Percentiles rank a stretch among this genome's conserved stretches.
Evolutionary conservation across 2,888 invertebrate species (phyloP).

Genomic region (Acronicta aceris): DNA sequence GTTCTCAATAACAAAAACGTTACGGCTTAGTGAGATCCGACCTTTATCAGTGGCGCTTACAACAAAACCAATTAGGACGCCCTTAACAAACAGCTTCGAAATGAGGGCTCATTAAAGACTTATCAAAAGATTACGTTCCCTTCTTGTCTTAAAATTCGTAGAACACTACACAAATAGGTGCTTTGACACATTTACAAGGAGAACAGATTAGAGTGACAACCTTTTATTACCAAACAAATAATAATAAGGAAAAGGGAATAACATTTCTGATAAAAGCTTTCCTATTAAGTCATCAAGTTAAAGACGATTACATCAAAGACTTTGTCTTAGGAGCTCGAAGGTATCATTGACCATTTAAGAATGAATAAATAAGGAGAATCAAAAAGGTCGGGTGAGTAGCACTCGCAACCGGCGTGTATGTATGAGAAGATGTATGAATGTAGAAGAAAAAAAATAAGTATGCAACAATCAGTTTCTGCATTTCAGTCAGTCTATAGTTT

Average conservation of each 20-base stretch:
- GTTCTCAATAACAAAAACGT: no score
- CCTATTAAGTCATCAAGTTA: conserved; percentile 26
- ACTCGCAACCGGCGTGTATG: no score
- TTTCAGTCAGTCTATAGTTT: no score
- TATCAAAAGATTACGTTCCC: conserved; percentile 14
- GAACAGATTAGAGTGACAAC: conserved; percentile 16
- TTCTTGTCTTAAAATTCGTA: neutral
- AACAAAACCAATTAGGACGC: conserved; percentile 5
- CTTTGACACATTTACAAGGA: conserved; percentile 28
- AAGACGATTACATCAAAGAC: conserved; percentile 38
- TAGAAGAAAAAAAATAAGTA: no score
- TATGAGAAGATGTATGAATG: no score
- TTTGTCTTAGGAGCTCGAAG: conserved; percentile 14
- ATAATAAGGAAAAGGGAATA: conserved; percentile 24
- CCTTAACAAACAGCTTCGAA: conserved; percentile 15
- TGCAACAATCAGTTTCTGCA: no score
- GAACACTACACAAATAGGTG: neutral
- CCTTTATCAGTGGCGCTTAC: neutral
- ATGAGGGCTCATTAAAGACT: conserved; percentile 21
- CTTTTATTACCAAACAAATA: conserved; percentile 44
- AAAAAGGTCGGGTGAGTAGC: no score
- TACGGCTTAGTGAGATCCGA: no score
- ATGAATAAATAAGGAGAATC: conserved; percentile 28
- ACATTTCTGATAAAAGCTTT: conserved; percentile 31
- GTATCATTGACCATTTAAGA: conserved; percentile 13